These are phyloP conservation scores for Rhinatrema bivittatum DNA, from an alignment of 2,797 vertebrate species.

Conservation along the genomic window DNA sequence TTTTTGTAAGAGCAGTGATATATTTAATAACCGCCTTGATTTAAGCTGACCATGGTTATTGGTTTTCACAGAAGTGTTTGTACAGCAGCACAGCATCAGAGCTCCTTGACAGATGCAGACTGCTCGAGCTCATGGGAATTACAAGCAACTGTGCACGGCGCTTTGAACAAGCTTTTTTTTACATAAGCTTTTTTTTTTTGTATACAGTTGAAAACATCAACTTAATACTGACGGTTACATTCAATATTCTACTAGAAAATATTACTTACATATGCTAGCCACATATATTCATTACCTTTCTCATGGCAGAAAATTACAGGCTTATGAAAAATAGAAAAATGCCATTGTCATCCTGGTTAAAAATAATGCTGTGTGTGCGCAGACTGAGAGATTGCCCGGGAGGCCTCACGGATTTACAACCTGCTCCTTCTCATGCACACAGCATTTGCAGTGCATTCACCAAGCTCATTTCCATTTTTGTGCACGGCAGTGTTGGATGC, in stretches of 20 bases:
- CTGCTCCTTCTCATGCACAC: no score
- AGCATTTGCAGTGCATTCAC: no score
- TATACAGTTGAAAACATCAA: slow-evolving; percentile 27
- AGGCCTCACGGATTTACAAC: no score
- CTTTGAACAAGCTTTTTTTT: slow-evolving; percentile 20
- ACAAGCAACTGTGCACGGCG: slow-evolving; percentile 34
- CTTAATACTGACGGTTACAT: slow-evolving; percentile 17
- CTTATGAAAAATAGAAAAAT: slow-evolving; percentile 31
- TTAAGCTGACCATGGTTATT: slow-evolving; percentile 21
- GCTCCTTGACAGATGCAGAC: slow-evolving; percentile 38
- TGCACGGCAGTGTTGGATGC: no score
- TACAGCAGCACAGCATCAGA: slow-evolving; percentile 33
- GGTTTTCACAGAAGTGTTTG: slow-evolving; percentile 31
- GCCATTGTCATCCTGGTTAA: not conserved
- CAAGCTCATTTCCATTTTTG: no score
- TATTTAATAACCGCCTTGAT: slow-evolving; percentile 28
- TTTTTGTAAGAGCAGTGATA: slow-evolving; percentile 31
- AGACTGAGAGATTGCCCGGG: no score
- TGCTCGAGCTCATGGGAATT: slow-evolving; percentile 14
- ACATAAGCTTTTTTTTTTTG: slow-evolving; percentile 10
- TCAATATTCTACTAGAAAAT: slow-evolving; percentile 29
- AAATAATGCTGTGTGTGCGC: slow-evolving; percentile 11
- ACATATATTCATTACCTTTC: slow-evolving; percentile 5
- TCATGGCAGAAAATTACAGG: slow-evolving; percentile 3
- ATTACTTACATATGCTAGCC: slow-evolving; percentile 7